phyloP scores from a whole-genome alignment of 2,888 invertebrate genomes.

The Drosophila ustulata region DNA sequence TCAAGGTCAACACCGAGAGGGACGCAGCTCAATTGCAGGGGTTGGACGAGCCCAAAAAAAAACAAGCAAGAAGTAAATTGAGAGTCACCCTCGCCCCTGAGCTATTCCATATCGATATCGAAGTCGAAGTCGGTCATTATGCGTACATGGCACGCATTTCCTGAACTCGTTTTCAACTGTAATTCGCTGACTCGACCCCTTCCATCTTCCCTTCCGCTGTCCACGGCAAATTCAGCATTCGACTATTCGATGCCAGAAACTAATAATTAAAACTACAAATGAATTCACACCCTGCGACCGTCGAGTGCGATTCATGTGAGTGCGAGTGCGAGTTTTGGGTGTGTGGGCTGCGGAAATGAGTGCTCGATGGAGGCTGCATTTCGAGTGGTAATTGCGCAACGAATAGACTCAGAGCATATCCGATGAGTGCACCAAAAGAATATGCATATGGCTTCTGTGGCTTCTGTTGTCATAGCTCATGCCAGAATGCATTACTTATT shows the following conservation, averaged over 20 bases:
- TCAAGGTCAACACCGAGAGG: constrained; percentile 49
- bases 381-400: constrained; percentile 2
- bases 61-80: background rate
- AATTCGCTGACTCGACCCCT: background rate
- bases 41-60: constrained; percentile 14
- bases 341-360: constrained; percentile 7
- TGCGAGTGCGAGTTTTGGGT: background rate
- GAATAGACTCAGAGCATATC: no score
- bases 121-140: constrained; percentile 43
- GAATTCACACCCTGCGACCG: constrained; percentile 67
- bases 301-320: constrained; percentile 4
- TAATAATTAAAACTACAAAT: constrained; percentile 77
- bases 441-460: background rate
- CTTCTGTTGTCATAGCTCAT: constrained; percentile 13
- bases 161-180: constrained; percentile 33
- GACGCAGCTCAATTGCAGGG: constrained; percentile 11
- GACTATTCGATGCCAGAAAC: constrained; percentile 35
- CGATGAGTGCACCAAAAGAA: no score
- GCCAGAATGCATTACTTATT: constrained; percentile 32
- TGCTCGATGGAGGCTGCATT: constrained; percentile 1
- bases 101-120: background rate
- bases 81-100: constrained; percentile 19
- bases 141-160: constrained; percentile 54
- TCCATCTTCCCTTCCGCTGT: background rate
- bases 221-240: constrained; percentile 2